A percentile compares a stretch with the other conserved stretches of the same genome.
Evolutionary conservation across 2,113 vertebrate species (phyloP).

Genomic region (Craseonycteris thonglongyai): DNA sequence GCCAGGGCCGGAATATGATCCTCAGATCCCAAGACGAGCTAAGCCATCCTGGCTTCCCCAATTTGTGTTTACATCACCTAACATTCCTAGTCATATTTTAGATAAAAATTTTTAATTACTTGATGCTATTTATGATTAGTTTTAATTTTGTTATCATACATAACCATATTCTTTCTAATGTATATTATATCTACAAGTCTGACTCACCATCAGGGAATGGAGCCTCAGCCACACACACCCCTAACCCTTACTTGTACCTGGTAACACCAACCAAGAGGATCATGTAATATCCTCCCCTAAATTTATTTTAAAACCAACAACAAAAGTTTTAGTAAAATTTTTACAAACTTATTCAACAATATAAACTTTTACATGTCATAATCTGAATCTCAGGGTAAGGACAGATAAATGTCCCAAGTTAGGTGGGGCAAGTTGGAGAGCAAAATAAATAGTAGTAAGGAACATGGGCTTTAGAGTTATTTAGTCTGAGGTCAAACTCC

Average conservation of each 20-base stretch:
- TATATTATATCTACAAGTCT: background rate
- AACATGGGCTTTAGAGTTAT: background rate
- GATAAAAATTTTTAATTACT: background rate
- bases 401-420: background rate
- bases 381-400: background rate
- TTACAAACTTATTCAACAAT: background rate
- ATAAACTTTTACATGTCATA: background rate
- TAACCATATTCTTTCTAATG: background rate
- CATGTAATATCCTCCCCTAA: background rate
- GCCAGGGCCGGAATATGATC: too few relatives aligned
- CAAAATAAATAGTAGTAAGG: background rate
- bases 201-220: background rate
- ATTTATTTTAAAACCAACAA: background rate
- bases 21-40: too few relatives aligned
- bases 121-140: background rate
- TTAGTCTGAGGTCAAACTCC: background rate
- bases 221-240: background rate
- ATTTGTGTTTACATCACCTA: background rate
- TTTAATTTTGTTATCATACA: background rate
- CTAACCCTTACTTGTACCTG: background rate
- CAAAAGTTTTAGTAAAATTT: background rate
- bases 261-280: background rate
- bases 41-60: too few relatives aligned
- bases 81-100: background rate
- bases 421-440: background rate